A percentile compares a stretch with the other conserved stretches of the same genome.
Conservation (phyloP, 2,113 vertebrate genomes). For the Channa argus region DNA sequence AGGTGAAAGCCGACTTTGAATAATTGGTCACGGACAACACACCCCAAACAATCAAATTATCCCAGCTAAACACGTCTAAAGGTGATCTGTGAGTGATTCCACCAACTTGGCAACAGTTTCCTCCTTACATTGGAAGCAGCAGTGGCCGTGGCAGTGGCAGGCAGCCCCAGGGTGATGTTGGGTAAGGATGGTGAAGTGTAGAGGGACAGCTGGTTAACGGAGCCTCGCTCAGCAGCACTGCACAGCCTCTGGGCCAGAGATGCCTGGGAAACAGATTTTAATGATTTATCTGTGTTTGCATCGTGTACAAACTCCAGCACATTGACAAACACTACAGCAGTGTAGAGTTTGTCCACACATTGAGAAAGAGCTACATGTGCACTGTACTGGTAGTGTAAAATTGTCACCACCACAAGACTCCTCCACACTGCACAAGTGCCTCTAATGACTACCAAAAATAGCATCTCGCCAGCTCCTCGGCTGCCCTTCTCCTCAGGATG, state of each 20-base stretch:
- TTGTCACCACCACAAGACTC: constrained; percentile 43
- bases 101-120: background rate
- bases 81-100: background rate
- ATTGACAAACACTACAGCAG: background rate
- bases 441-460: constrained; percentile 68
- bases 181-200: constrained; percentile 94
- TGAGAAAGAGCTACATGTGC: constrained; percentile 12
- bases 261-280: constrained; percentile 79
- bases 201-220: constrained; percentile 89
- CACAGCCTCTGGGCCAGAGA: constrained; percentile 89
- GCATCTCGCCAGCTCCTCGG: constrained; percentile 44
- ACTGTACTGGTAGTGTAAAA: constrained; percentile 7
- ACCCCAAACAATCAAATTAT: background rate
- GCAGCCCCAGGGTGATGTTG: constrained; percentile 95
- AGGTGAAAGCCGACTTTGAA: background rate
- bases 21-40: background rate
- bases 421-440: constrained; percentile 57
- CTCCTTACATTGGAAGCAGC: constrained; percentile 77
- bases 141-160: constrained; percentile 84
- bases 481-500: constrained; percentile 37
- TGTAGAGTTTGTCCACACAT: constrained; percentile 3
- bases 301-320: constrained; percentile 7
- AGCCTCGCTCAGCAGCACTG: constrained; percentile 84
- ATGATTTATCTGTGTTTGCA: constrained; percentile 52
- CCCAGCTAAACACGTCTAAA: background rate